Conservation (phyloP, 2,888 invertebrate genomes). For the Gibbula magus region DNA sequence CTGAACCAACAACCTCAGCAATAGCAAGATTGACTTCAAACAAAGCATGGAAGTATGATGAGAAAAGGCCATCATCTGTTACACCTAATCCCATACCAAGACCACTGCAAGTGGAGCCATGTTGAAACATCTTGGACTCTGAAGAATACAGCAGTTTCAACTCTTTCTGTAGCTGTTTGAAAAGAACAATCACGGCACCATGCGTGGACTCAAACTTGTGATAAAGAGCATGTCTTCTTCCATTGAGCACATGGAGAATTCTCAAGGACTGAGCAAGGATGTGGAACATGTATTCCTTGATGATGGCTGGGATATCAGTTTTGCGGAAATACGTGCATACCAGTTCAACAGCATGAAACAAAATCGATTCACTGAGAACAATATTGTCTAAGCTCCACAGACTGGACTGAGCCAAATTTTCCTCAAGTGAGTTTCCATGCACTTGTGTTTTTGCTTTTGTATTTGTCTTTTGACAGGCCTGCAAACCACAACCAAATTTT, state of each 20-base stretch:
- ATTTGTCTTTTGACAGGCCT: conserved; percentile 53
- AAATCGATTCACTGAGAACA: conserved; percentile 64
- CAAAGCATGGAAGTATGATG: conserved; percentile 72
- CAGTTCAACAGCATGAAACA: conserved; percentile 66
- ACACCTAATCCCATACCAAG: conserved; percentile 62
- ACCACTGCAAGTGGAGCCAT: conserved; percentile 59
- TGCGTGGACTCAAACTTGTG: not conserved
- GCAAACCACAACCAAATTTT: conserved; percentile 64
- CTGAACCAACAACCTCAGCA: conserved; percentile 29
- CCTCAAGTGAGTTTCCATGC: not conserved
- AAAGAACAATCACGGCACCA: not conserved
- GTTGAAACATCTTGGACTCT: conserved; percentile 68
- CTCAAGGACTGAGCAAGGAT: conserved; percentile 71
- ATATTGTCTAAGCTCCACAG: conserved; percentile 68
- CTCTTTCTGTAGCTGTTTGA: conserved; percentile 61
- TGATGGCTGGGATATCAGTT: conserved; percentile 68
- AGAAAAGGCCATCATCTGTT: conserved; percentile 68
- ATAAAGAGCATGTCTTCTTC: conserved; percentile 47
- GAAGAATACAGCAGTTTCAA: conserved; percentile 69
- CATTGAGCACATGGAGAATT: conserved; percentile 66
- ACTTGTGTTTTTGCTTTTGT: not conserved
- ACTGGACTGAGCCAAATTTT: conserved; percentile 33
- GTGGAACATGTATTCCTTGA: conserved; percentile 73
- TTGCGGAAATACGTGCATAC: conserved; percentile 70
- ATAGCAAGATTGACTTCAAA: conserved; percentile 71